Percentiles rank a stretch among this genome's conserved stretches.
Evolutionary conservation across 2,113 vertebrate species (phyloP).

Genomic region (Hypocryptadius cinnamomeus): DNA sequence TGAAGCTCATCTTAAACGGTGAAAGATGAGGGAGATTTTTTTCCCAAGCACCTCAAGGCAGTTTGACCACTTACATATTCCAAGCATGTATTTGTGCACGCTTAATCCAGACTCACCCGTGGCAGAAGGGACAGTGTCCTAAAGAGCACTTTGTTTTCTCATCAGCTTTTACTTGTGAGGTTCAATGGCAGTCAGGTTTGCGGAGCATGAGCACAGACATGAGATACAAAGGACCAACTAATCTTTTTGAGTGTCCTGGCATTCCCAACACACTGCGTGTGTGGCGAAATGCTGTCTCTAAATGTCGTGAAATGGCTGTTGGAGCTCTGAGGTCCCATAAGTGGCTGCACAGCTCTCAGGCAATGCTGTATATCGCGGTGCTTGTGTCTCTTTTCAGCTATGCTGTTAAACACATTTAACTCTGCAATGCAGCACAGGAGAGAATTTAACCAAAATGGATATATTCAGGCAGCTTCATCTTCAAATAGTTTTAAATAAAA

Average conservation of each 20-base stretch:
- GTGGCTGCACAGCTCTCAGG: neutral
- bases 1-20: neutral
- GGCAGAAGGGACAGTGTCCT: neutral
- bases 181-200: neutral
- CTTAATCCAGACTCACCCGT: neutral
- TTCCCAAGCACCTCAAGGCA: neutral
- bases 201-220: neutral
- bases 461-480: neutral
- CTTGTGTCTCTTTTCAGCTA: neutral
- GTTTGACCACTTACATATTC: neutral
- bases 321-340: neutral
- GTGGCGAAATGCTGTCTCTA: neutral
- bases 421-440: neutral
- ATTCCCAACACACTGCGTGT: neutral
- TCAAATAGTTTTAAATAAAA: neutral
- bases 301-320: neutral
- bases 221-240: neutral
- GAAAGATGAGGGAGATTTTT: neutral
- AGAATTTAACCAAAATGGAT: neutral
- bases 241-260: neutral
- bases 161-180: neutral
- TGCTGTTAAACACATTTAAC: neutral
- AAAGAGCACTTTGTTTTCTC: neutral
- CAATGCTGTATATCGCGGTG: neutral
- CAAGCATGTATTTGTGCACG: neutral